Conservation (phyloP, 2,888 invertebrate genomes). For the Nomada ruficornis region DNA sequence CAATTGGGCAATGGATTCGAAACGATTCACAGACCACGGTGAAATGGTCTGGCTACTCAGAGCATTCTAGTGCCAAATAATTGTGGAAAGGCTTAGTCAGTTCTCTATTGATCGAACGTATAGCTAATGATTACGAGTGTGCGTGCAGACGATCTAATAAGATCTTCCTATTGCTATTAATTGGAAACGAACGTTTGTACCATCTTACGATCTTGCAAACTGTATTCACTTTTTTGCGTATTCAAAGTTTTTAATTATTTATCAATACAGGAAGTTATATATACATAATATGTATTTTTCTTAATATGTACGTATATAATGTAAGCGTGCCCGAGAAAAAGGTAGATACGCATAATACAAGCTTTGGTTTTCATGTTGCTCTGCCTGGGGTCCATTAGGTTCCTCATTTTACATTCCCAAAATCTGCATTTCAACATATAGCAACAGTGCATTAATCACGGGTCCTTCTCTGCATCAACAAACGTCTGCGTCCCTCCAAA, state of each 20-base stretch:
- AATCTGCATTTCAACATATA: background rate
- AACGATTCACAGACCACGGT: background rate
- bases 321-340: background rate
- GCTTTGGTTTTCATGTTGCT: background rate
- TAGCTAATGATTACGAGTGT: too few species aligned
- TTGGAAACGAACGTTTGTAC: too few species aligned
- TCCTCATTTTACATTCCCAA: background rate
- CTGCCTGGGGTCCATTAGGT: background rate
- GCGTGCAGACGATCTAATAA: too few species aligned
- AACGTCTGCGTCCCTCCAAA: background rate
- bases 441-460: background rate
- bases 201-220: too few species aligned
- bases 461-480: background rate
- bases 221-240: too few species aligned
- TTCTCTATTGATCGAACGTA: background rate
- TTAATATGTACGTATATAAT: too few species aligned
- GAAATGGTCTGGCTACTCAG: background rate
- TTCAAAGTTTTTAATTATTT: background rate
- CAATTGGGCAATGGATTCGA: constrained; percentile 11
- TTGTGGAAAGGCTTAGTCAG: background rate
- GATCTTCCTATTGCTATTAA: too few species aligned
- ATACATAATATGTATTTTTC: too few species aligned
- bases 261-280: background rate
- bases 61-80: constrained; percentile 15
- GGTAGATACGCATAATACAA: background rate